phyloP scores from a whole-genome alignment of 2,888 invertebrate species.

The Scaptomyza flava region DNA sequence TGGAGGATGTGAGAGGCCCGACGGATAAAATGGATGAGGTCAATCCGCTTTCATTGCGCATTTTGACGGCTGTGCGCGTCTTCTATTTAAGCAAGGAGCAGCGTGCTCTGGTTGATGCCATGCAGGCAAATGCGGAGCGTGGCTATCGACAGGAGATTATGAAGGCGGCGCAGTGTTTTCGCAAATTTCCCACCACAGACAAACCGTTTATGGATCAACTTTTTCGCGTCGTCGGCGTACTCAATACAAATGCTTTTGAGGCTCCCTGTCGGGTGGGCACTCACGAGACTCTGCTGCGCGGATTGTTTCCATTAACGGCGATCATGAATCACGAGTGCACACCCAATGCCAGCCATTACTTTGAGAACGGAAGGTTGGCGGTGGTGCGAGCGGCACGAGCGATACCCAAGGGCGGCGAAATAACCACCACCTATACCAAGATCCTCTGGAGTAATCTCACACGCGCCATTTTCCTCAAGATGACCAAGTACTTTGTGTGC shows the following conservation, averaged over 20 bases:
- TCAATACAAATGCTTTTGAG: slow-evolving; percentile 85
- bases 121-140: slow-evolving; percentile 83
- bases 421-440: slow-evolving; percentile 90
- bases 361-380: slow-evolving; percentile 87
- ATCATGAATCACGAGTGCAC: slow-evolving; percentile 90
- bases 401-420: slow-evolving; percentile 88
- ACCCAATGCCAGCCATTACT: slow-evolving; percentile 90
- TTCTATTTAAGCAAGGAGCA: slow-evolving; percentile 80
- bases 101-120: slow-evolving; percentile 80
- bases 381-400: slow-evolving; percentile 86
- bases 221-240: slow-evolving; percentile 81
- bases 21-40: slow-evolving; percentile 48
- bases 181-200: slow-evolving; percentile 82
- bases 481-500: slow-evolving; percentile 89
- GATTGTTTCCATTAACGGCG: slow-evolving; percentile 88
- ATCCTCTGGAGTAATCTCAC: slow-evolving; percentile 89
- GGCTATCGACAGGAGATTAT: slow-evolving; percentile 82
- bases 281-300: slow-evolving; percentile 85
- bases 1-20: not conserved
- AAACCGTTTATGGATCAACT: slow-evolving; percentile 80
- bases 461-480: slow-evolving; percentile 87
- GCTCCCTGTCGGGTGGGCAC: slow-evolving; percentile 78
- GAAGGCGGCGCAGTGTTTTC: slow-evolving; percentile 82
- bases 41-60: slow-evolving; percentile 79
- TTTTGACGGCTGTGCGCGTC: slow-evolving; percentile 82